These are phyloP conservation scores for Junco hyemalis DNA, from an alignment of 2,113 vertebrate species.

Conservation along the genomic window DNA sequence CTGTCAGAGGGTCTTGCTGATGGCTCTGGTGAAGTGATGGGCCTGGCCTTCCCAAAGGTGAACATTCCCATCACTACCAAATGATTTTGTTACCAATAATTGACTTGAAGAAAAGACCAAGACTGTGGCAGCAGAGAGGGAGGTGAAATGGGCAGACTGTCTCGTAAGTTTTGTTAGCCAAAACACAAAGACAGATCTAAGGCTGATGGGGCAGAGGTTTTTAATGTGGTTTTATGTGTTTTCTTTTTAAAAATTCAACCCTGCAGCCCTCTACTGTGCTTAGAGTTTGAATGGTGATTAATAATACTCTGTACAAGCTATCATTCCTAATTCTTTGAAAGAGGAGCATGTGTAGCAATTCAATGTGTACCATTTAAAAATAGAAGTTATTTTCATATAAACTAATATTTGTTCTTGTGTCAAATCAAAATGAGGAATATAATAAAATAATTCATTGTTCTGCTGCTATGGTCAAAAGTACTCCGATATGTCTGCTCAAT, in stretches of 20 bases:
- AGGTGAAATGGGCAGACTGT: not conserved
- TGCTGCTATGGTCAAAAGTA: not conserved
- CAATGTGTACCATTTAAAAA: not conserved
- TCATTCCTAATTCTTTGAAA: not conserved
- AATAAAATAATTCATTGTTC: not conserved
- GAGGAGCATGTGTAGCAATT: not conserved
- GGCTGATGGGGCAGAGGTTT: not conserved
- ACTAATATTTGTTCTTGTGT: not conserved
- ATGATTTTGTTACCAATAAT: accelerated
- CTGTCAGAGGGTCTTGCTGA: not conserved
- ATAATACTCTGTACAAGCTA: not conserved
- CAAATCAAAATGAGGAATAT: not conserved
- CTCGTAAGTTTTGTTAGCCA: not conserved
- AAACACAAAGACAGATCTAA: not conserved
- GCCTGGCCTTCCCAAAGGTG: not conserved
- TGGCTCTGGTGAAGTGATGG: not conserved
- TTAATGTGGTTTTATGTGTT: not conserved
- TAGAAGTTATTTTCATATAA: not conserved
- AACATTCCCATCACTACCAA: not conserved
- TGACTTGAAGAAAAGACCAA: not conserved
- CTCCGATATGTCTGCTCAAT: not conserved
- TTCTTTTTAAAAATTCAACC: not conserved
- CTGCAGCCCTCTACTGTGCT: not conserved
- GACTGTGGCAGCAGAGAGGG: not conserved
- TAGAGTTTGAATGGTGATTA: not conserved